These are phyloP conservation scores for Heterotis niloticus DNA, from an alignment of 2,113 vertebrate species.

Conservation along the genomic window DNA sequence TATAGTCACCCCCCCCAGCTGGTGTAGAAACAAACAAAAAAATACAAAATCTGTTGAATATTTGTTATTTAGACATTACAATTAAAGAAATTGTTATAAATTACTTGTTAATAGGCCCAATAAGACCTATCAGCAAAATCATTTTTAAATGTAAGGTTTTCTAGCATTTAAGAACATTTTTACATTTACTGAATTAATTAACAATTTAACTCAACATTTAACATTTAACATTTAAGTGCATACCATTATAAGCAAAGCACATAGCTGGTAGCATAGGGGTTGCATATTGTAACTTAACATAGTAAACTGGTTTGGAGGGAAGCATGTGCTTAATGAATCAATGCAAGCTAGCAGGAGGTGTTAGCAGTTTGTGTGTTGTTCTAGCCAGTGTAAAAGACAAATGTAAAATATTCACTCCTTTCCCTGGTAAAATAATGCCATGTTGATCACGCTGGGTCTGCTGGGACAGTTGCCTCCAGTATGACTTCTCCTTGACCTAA, in stretches of 20 bases:
- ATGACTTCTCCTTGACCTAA: constrained; percentile 72
- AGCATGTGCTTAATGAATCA: too few species aligned
- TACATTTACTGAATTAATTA: too few species aligned
- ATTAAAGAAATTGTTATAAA: constrained; percentile 16
- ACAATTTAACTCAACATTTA: too few species aligned
- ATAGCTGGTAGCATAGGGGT: too few species aligned
- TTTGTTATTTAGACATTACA: background rate
- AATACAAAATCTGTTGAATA: background rate
- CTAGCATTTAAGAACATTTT: too few species aligned
- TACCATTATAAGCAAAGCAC: too few species aligned
- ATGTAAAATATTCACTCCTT: background rate
- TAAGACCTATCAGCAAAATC: background rate
- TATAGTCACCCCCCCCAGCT: too few species aligned
- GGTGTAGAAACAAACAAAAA: constrained; percentile 16
- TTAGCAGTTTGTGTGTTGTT: too few species aligned
- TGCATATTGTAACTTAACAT: too few species aligned
- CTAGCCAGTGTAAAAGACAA: background rate
- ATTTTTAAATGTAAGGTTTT: background rate
- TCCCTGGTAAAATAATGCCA: constrained; percentile 12
- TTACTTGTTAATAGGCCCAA: constrained; percentile 1
- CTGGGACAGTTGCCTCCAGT: constrained; percentile 69
- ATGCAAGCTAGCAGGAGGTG: too few species aligned
- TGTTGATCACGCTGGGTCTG: constrained; percentile 60
- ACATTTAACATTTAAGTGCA: too few species aligned
- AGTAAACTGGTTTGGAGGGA: too few species aligned